A percentile compares a stretch with the other conserved stretches of the same genome.
Evolutionary conservation across 2,888 invertebrate genomes (phyloP).

Genomic region (Achlya flavicornis): DNA sequence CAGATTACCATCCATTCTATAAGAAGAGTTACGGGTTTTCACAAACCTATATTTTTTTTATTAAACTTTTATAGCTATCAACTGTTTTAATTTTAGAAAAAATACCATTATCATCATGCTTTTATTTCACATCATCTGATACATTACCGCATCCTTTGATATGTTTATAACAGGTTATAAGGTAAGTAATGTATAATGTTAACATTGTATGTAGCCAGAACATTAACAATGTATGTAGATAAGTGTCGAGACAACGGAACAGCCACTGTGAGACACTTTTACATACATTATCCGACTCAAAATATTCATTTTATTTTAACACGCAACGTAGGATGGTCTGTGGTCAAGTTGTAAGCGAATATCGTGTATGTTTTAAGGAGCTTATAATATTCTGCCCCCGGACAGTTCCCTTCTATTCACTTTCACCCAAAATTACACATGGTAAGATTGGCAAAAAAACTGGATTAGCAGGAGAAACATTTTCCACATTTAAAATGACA

Average conservation of each 20-base stretch:
- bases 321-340: constrained; percentile 29
- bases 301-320: constrained; percentile 41
- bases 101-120: too few species aligned
- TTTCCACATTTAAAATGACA: too few species aligned
- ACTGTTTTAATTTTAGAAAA: too few species aligned
- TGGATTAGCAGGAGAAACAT: too few species aligned
- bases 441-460: too few species aligned
- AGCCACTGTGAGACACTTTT: constrained; percentile 23
- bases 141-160: background rate
- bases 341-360: constrained; percentile 13
- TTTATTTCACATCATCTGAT: background rate
- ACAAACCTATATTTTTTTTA: too few species aligned
- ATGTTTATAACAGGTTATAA: background rate
- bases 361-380: background rate
- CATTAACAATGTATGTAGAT: constrained; percentile 30
- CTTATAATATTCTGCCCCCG: background rate
- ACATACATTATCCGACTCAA: constrained; percentile 28
- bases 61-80: too few species aligned
- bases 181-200: constrained; percentile 6
- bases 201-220: constrained; percentile 17
- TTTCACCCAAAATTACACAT: too few species aligned
- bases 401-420: too few species aligned
- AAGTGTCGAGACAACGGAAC: constrained; percentile 4
- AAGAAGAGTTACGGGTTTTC: too few species aligned
- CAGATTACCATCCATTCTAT: too few species aligned